Conservation (phyloP, 2,797 vertebrate species). For the Pangasius larnaudii region DNA sequence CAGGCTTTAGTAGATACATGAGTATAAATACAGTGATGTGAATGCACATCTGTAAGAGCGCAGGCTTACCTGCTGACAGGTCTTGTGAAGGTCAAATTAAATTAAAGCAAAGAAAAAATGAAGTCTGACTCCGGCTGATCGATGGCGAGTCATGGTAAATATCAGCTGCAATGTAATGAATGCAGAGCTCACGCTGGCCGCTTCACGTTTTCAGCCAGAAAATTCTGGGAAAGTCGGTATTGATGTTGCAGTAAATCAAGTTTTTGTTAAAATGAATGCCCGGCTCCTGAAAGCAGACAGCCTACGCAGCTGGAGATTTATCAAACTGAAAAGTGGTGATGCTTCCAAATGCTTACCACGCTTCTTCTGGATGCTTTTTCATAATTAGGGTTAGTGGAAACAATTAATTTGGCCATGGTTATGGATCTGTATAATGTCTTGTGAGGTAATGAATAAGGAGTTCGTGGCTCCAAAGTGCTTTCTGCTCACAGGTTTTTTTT, state of each 20-base stretch:
- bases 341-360: constrained; percentile 47
- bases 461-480: neutral
- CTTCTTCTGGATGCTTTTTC: constrained; percentile 33
- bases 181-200: constrained; percentile 22
- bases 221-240: constrained; percentile 37
- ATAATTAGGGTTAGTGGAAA: constrained; percentile 74
- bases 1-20: neutral
- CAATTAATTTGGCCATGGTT: constrained; percentile 63
- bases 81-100: constrained; percentile 32
- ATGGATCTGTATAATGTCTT: constrained; percentile 40
- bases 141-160: constrained; percentile 45
- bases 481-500: neutral
- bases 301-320: constrained; percentile 39
- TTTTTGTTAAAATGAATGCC: constrained; percentile 44
- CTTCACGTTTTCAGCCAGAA: constrained; percentile 33
- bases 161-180: constrained; percentile 50
- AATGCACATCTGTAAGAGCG: neutral
- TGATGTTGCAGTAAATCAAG: constrained; percentile 45
- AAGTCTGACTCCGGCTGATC: constrained; percentile 33
- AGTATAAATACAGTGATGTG: too few relatives aligned
- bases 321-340: constrained; percentile 28
- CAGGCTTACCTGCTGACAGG: neutral
- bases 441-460: constrained; percentile 22
- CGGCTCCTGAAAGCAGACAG: constrained; percentile 22
- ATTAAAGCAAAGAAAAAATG: constrained; percentile 23